Evolutionary conservation across 2,797 vertebrate genomes (phyloP), one percentile per base, ranked within the genome.

Genomic region (Triplophysa yarkandensis): DNA sequence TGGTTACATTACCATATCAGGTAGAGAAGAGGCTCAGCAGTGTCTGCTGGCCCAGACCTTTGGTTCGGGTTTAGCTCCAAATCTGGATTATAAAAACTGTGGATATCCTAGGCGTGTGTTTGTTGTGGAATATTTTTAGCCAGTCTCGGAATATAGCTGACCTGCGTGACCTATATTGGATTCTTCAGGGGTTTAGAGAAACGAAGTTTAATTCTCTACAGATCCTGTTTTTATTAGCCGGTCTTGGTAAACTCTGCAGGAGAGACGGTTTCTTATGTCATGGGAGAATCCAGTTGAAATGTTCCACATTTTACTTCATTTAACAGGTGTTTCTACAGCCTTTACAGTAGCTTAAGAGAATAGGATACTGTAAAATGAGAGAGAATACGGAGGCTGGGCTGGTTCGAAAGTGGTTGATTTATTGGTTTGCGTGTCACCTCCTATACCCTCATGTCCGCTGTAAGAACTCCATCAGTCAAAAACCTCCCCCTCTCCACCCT

Each of bases 81-180:
- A 73, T 70, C 67, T 68, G 85, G 50, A 81, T 86, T 85, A 82
- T 87, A 83, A 85, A 73, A 90, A 85, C 86, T 84, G 84, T 80
- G 61, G 84, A 55, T 69, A 64, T 63, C 32, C 58, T 44, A 36
- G 27, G 57, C 46, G 25, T 69, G 23, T 61, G 41, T 75, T 36
- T 75, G 34, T 55, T 85, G 82, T 34, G 46, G 41, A 30, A 75
- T 77, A 77, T 89, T 90, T 90, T 89, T 88, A 89, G 88, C 75
- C 30, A 39, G 30, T 60, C 68, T 32, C 65, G 77, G 83, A 81
- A 86, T 86, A 82, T 80, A 50, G 86, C 80, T 83, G 73, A 73
- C 79, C 78, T 83, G 11, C 30, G 0, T 30, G 69, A 67, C 36
- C 41, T 72, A 43, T 43, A 66, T 83, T 88, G 85, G 83, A 88